phyloP scores from a whole-genome alignment of 2,888 invertebrate species.

The Cancer borealis region DNA sequence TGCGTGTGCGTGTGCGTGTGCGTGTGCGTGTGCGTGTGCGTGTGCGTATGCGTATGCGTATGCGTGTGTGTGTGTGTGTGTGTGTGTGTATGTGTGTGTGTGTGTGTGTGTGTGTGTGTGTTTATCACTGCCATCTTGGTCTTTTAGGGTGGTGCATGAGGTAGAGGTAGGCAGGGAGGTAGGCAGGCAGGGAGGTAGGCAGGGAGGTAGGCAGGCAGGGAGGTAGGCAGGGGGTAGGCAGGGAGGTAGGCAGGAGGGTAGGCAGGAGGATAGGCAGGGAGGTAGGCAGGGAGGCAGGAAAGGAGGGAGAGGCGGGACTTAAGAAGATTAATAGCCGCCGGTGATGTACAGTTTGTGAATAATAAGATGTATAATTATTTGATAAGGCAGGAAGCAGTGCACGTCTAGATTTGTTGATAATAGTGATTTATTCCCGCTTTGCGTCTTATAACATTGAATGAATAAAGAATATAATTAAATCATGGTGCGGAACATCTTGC shows the following conservation, averaged over 20 bases:
- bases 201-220: neutral
- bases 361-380: neutral
- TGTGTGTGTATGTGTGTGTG: too few species aligned
- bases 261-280: neutral
- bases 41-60: too few species aligned
- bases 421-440: neutral
- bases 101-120: neutral
- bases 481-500: too few species aligned
- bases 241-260: neutral
- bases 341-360: neutral
- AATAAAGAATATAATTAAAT: too few species aligned
- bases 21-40: neutral
- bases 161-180: neutral
- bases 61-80: too few species aligned
- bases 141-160: neutral
- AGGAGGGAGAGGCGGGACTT: neutral
- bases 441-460: neutral
- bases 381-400: constrained; percentile 20
- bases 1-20: neutral
- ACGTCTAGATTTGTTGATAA: neutral
- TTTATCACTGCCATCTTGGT: neutral
- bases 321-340: neutral
- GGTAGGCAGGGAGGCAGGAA: too few species aligned
- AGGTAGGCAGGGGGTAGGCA: neutral
- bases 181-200: neutral